Percentiles rank a stretch among this genome's conserved stretches.
phyloP scores from a whole-genome alignment of 2,888 invertebrate genomes.

The Nasonia oneida region DNA sequence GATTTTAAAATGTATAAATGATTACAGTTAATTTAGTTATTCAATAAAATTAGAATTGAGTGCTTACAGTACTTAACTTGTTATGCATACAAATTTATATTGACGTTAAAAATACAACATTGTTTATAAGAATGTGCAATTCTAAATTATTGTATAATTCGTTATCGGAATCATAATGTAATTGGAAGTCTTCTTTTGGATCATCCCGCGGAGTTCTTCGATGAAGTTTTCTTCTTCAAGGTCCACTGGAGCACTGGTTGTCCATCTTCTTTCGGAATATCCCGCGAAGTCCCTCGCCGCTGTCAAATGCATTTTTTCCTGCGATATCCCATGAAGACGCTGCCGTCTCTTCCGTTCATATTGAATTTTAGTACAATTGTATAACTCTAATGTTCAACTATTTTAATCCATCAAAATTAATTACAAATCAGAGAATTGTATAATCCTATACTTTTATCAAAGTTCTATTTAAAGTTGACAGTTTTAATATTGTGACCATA shows the following conservation, averaged over 20 bases:
- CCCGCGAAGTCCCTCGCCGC: neutral
- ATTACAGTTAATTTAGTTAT: too few relatives aligned
- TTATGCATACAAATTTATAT: too few relatives aligned
- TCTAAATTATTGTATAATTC: neutral
- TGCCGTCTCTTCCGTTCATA: neutral
- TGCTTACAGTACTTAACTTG: too few relatives aligned
- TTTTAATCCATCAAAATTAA: neutral
- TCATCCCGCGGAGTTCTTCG: neutral
- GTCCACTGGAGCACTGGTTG: too few relatives aligned
- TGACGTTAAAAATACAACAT: too few relatives aligned
- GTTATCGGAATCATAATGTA: too few relatives aligned
- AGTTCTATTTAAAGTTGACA: neutral
- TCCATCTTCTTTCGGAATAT: neutral
- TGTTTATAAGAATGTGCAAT: neutral
- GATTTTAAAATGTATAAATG: too few relatives aligned
- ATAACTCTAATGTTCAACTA: neutral
- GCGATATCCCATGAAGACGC: neutral
- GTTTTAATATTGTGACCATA: neutral
- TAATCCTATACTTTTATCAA: neutral
- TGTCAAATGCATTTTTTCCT: neutral
- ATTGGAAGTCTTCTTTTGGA: neutral
- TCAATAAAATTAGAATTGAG: too few relatives aligned
- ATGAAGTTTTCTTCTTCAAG: neutral
- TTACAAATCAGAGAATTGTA: neutral
- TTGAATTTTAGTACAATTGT: neutral